Percentiles rank a stretch among this genome's conserved stretches.
phyloP scores from a whole-genome alignment of 1,140 invertebrate species.

The Apocrypta bakeri region DNA sequence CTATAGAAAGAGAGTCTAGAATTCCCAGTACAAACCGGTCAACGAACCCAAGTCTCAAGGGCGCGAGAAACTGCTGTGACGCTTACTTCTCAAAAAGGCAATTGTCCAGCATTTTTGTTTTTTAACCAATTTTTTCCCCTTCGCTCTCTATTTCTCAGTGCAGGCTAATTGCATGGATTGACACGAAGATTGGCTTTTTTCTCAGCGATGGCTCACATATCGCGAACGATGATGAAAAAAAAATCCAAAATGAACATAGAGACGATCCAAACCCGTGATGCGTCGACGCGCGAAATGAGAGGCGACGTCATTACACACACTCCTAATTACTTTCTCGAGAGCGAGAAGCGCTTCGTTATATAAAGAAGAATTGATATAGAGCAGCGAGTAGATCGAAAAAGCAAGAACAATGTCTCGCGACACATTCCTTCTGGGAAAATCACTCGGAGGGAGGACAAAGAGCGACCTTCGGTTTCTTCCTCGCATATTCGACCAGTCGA shows the following conservation, averaged over 20 bases:
- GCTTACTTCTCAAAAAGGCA: conserved; percentile 27
- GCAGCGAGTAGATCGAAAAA: not conserved
- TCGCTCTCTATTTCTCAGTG: too few species aligned
- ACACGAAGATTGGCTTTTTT: too few species aligned
- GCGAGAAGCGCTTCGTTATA: not conserved
- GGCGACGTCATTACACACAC: not conserved
- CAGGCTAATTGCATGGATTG: too few species aligned
- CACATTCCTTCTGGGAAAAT: conserved; percentile 36
- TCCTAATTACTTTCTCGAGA: not conserved
- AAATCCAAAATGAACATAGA: too few species aligned
- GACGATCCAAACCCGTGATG: not conserved
- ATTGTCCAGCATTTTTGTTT: not conserved
- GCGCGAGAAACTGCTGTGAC: not conserved
- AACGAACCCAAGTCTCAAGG: conserved; percentile 32
- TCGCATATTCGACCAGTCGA: conserved; percentile 24
- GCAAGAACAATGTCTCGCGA: not conserved
- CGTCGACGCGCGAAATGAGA: too few species aligned
- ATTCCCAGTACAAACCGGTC: not conserved
- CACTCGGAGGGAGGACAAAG: conserved; percentile 20
- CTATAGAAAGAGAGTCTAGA: too few species aligned
- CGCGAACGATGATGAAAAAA: too few species aligned
- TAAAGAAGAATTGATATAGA: conserved; percentile 22
- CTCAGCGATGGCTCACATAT: too few species aligned
- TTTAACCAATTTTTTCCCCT: too few species aligned
- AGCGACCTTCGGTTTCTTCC: conserved; percentile 38